Percentiles rank a stretch among this genome's conserved stretches.
These are phyloP conservation scores for Brachyrhaphis roseni DNA, from an alignment of 2,797 vertebrate species.

Conservation along the genomic window DNA sequence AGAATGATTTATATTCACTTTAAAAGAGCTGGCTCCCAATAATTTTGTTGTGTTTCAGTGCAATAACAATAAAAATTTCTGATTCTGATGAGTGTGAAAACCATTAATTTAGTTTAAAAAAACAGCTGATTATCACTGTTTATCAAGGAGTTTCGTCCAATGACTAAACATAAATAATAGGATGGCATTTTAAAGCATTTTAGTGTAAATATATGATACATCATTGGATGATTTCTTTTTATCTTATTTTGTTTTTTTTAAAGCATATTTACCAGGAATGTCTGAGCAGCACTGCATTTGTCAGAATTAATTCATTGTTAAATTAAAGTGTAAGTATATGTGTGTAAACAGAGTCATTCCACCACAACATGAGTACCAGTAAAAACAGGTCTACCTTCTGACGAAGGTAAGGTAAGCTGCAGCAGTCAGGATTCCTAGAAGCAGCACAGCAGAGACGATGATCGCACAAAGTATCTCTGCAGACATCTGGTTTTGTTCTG, in stretches of 20 bases:
- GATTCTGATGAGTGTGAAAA: not conserved
- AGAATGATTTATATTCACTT: not conserved
- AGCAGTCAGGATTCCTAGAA: constrained; percentile 31
- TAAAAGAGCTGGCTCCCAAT: not conserved
- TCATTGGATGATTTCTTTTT: not conserved
- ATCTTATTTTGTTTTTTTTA: too few species aligned
- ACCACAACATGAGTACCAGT: not conserved
- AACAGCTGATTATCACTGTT: too few species aligned
- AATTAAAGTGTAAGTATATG: not conserved
- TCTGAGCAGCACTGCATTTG: not conserved
- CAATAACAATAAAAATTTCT: too few species aligned
- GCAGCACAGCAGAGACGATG: constrained; percentile 38
- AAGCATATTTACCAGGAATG: not conserved
- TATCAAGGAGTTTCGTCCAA: not conserved
- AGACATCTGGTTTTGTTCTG: constrained; percentile 41
- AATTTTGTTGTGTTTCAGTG: not conserved
- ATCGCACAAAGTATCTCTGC: constrained; percentile 35
- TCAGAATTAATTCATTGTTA: not conserved
- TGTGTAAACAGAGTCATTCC: not conserved
- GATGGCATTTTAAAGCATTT: not conserved
- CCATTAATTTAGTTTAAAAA: not conserved
- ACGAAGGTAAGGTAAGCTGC: constrained; percentile 35
- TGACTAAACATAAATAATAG: not conserved
- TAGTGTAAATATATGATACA: not conserved
- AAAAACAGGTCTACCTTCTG: constrained; percentile 53